Percentiles rank a stretch among this genome's conserved stretches.
Conservation (phyloP, 30 jellyfish, hydroid and myxozoan genomes). For the Cassiopea andromeda region DNA sequence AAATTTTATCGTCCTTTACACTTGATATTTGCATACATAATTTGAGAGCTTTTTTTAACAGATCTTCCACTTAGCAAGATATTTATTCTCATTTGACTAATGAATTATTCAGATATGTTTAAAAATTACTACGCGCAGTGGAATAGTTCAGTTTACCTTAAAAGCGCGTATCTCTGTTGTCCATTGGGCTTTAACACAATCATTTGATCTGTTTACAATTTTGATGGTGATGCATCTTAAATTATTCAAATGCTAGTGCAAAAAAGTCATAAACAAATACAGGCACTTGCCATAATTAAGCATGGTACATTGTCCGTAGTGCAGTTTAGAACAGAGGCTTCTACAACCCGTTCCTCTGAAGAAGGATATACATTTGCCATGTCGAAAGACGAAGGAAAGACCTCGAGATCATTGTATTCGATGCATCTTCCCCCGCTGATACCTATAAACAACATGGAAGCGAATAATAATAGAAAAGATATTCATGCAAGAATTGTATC, state of each 20-base stretch:
- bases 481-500: not conserved
- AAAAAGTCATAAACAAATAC: constrained; percentile 32
- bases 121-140: constrained; percentile 44
- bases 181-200: constrained; percentile 34
- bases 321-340: not conserved
- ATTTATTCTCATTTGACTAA: not conserved
- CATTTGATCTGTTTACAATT: constrained; percentile 67
- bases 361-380: not conserved
- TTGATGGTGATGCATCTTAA: constrained; percentile 10
- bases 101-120: constrained; percentile 46
- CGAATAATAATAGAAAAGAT: not conserved
- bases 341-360: not conserved
- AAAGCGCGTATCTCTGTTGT: not conserved
- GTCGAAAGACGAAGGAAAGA: constrained; percentile 9
- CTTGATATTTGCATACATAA: too few species aligned
- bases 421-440: constrained; percentile 45
- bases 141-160: constrained; percentile 3
- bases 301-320: not conserved
- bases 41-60: not conserved
- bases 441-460: not conserved
- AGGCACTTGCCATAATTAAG: constrained; percentile 29
- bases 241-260: constrained; percentile 11
- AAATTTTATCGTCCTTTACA: too few species aligned
- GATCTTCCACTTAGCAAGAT: not conserved
- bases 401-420: not conserved